Evolutionary conservation across 2,113 vertebrate genomes (phyloP), one percentile per base, ranked within the genome.

Genomic region (Suncus etruscus): DNA sequence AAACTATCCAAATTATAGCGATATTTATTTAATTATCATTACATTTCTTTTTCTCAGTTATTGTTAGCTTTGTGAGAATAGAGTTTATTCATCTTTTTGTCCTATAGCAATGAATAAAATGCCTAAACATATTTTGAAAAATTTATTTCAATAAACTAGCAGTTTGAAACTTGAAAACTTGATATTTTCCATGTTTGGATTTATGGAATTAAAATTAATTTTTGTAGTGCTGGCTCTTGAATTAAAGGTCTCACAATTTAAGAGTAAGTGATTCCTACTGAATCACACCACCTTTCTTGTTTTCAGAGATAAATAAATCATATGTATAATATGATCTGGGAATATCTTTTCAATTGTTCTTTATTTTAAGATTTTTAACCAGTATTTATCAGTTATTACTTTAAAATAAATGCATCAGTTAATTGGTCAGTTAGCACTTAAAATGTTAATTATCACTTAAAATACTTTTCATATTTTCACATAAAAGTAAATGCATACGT

Each of bases 291-390:
- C 58, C 7, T 16, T 16, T 5, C 18, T 61, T 22, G 18, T 20
- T 61, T 61, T 61, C 20, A 16, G 58, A 61, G 58, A 61, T 61
- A 20, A 61, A 61, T 61, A 61, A 61, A 61, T 16, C 18, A 31
- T 73, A 63, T 25, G 20, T 20, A n/a, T 45, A 73, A 29, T 12
- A 29, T 81, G 32, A 8, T 51, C 77, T 86, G 4, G 54, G 29
- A 20, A 10, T 78, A 48, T 54, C 32, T 88, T 47, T 58, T 90
- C 61, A 80, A 1, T 72, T 79, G 22, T 39, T 91, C 51, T 89
- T 54, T 47, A 73, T 82, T 75, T 85, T 73, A 76, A 89, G 39
- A 63, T 75, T 15, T 93, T 95, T 89, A 89, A 48, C 11, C 9
- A 69, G 31, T 27, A 75, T 61, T 68, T 25, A 9, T 68, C 25